A percentile compares a stretch with the other conserved stretches of the same genome.
These are phyloP conservation scores for Coecobrya sp. DNA, from an alignment of 2,888 invertebrate genomes.

Conservation along the genomic window DNA sequence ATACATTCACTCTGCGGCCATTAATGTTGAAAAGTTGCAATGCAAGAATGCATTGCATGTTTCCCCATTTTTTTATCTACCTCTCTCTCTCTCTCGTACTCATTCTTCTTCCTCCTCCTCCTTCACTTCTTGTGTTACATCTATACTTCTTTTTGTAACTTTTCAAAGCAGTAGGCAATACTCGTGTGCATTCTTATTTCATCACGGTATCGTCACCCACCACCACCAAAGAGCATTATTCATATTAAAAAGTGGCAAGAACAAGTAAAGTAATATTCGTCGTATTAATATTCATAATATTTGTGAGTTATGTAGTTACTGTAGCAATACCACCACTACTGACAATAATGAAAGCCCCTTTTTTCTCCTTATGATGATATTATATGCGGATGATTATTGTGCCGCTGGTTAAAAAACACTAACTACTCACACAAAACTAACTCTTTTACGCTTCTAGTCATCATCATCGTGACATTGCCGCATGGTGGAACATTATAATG, in stretches of 20 bases:
- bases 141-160: neutral
- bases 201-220: conserved; percentile 26
- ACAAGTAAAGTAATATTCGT: conserved; percentile 8
- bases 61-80: neutral
- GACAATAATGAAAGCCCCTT: conserved; percentile 70
- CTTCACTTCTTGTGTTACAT: neutral
- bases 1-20: neutral
- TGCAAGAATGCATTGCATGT: conserved; percentile 2
- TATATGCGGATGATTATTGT: conserved; percentile 38
- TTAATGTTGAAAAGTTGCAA: conserved; percentile 7
- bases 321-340: conserved; percentile 10
- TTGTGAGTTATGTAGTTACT: neutral
- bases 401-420: conserved; percentile 78
- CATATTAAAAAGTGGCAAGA: neutral
- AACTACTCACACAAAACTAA: conserved; percentile 73
- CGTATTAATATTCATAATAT: conserved; percentile 20
- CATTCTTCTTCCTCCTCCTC: neutral
- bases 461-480: conserved; percentile 82
- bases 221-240: neutral
- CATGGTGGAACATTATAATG: conserved; percentile 85
- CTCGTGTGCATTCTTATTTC: neutral
- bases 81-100: neutral
- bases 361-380: conserved; percentile 42
- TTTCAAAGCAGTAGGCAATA: neutral
- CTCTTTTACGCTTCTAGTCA: conserved; percentile 81